Base-by-base conservation (phyloP, 2,797 vertebrate genomes). In the Denticeps clupeoides region DNA sequence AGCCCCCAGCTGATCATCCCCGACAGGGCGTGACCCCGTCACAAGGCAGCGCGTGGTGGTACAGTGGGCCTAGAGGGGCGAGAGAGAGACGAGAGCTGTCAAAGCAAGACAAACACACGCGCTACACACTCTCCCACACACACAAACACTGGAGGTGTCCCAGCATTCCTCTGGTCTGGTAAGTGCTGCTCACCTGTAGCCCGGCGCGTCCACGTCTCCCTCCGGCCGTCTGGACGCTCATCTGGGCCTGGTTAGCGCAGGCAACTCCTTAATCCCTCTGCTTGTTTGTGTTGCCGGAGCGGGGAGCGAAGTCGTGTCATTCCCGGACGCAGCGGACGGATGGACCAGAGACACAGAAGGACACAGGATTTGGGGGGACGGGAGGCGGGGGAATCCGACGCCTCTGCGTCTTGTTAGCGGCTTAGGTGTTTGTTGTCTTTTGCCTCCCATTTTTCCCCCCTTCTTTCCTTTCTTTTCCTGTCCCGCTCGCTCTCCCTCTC, bases 361-460 rank as follows among this genome's bases (percentile, higher is more conserved):
- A 59, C 32, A 21, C 38, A 43, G 42, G 52, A 40, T 37, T 21
- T 22, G 19, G 44, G 13, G 10, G 47, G 28, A 24, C 3, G 7
- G 18, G 21, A 26, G 6, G 54, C 45, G 15, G 52, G 55, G 53
- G 60, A 63, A 63, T 56, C 45, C 47, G 48, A 45, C 47, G 55
- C 60, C 60, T 55, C 64, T 66, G 60, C 58, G 54, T 49, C 60
- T 55, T 58, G 64, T 66, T 66, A 66, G 66, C 60, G 60, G 43
- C 48, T 41, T 47, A 66, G 60, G 64, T 66, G 60, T 60, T 66
- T 66, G 57, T 66, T 66, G 56, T 64, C 51, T 45, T 58, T n/a
- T 66, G 49, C 51, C 51, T 60, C 55, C 58, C 29, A 32, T 66
- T 63, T 63, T 21, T 38, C 35, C 18, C n/a, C n/a, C n/a, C n/a